Base-by-base conservation (phyloP, 2,888 invertebrate genomes). In the Eulithis testata region DNA sequence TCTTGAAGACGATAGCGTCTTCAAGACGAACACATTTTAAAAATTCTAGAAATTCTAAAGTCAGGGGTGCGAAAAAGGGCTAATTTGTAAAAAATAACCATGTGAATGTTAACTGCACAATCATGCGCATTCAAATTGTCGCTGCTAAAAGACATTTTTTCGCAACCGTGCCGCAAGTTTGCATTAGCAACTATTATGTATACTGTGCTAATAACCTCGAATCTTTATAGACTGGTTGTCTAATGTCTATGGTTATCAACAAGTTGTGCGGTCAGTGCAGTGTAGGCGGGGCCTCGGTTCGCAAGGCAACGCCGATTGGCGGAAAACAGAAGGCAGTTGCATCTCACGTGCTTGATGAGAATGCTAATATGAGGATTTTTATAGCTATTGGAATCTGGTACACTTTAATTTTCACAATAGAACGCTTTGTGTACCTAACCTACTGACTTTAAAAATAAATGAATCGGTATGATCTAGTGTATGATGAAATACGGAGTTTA, bases 271-370 rank as follows among this genome's bases (percentile, higher is more conserved):
- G 53, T 60, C 62, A 56, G 58, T 66, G 65, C 60, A 77, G 78
- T 79, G 89, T 89, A 75, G 91, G 91, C 89, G 91, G 84, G 86
- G 88, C 86, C 83, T 86, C 81, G 80, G 76, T 73, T 74, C 72
- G 60, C 79, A 72, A 79, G 80, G 79, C 75, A 73, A 70, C 72
- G 66, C 78, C 76, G 77, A 91, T 91, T 91, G 91, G 91, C 77
- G 71, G 80, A 78, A 74, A 68, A 65, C 65, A 80, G 80, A 86
- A 85, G 83, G 86, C 83, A 84, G 84, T 84, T 88, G 89, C 90
- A 90, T 91, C 90, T 90, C 89, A 86, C 89, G 83, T 77, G 82
- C 83, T 81, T 80, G 82, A 77, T 80, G 68, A 69, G 89, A 87
- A 83, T 91, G 78, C 79, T 87, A 89, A 90, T 82, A 77, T 63